Conservation (phyloP, 2,797 vertebrate genomes). For the Coracias cyanogaster region DNA sequence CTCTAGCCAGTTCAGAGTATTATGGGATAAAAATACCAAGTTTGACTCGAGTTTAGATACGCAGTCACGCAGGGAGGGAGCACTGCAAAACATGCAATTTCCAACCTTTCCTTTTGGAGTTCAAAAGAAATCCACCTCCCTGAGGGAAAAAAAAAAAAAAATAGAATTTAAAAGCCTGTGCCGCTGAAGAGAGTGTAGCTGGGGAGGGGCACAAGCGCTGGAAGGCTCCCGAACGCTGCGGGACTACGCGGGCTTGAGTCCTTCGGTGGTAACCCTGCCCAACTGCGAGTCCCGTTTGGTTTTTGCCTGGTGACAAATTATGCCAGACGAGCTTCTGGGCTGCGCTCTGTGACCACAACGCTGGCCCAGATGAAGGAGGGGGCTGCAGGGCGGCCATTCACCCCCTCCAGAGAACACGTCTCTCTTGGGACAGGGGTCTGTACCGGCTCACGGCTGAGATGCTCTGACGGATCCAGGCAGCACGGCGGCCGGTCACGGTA, state of each 20-base stretch:
- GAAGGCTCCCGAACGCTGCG: accelerated
- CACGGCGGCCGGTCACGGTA: accelerated
- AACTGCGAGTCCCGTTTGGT: accelerated
- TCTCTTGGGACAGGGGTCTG: neutral
- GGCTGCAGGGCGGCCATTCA: accelerated
- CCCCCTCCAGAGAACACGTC: accelerated
- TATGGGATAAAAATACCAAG: neutral
- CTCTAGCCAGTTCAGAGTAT: neutral
- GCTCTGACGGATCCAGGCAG: accelerated
- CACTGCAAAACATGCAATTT: neutral
- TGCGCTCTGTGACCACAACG: too few relatives aligned
- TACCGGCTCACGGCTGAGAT: accelerated
- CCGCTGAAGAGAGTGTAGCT: too few relatives aligned
- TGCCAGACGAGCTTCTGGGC: accelerated
- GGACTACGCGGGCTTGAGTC: accelerated
- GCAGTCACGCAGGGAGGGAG: neutral
- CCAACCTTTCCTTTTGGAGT: neutral
- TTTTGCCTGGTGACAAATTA: accelerated
- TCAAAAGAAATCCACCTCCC: too few relatives aligned
- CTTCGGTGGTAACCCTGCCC: neutral
- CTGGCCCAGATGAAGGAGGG: neutral
- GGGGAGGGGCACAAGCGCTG: neutral
- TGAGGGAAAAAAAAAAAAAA: too few relatives aligned
- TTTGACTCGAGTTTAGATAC: neutral
- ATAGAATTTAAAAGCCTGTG: too few relatives aligned